Evolutionary conservation across 2,888 invertebrate genomes (phyloP).

Genomic region (Eristalis tenax): DNA sequence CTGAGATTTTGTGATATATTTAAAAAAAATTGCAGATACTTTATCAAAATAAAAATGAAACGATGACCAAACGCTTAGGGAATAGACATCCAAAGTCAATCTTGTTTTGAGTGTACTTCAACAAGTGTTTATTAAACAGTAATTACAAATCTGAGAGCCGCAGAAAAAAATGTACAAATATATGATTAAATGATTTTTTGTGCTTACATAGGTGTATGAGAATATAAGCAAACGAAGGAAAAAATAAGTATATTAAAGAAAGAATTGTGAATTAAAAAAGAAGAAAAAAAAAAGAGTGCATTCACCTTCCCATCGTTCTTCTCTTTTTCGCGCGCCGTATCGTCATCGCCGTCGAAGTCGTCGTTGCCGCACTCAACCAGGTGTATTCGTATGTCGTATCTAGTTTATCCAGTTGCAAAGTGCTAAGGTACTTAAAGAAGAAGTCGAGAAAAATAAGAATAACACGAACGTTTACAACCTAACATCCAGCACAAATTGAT

Average conservation of each 20-base stretch:
- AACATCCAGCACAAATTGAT: conserved; percentile 25
- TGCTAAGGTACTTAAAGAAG: conserved; percentile 52
- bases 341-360: conserved; percentile 46
- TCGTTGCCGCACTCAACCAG: conserved; percentile 57
- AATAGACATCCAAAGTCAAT: conserved; percentile 16
- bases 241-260: background rate
- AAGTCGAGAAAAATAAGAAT: conserved; percentile 4
- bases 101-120: background rate
- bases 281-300: conserved; percentile 65
- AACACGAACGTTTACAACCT: conserved; percentile 13
- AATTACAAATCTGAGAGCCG: conserved; percentile 2
- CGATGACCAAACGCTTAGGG: background rate
- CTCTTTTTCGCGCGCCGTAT: conserved; percentile 68
- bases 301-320: conserved; percentile 69
- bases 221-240: conserved; percentile 30
- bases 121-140: background rate
- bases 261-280: conserved; percentile 55
- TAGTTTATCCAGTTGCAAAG: conserved; percentile 69
- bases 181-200: conserved; percentile 25
- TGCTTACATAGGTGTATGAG: conserved; percentile 23
- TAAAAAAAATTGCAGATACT: background rate
- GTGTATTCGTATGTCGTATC: conserved; percentile 61
- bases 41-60: background rate
- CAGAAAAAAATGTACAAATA: conserved; percentile 4
- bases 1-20: background rate